Evolutionary conservation across 2,888 invertebrate genomes (phyloP), one percentile per base, ranked within the genome.

Genomic region (Eupithecia exiguata): DNA sequence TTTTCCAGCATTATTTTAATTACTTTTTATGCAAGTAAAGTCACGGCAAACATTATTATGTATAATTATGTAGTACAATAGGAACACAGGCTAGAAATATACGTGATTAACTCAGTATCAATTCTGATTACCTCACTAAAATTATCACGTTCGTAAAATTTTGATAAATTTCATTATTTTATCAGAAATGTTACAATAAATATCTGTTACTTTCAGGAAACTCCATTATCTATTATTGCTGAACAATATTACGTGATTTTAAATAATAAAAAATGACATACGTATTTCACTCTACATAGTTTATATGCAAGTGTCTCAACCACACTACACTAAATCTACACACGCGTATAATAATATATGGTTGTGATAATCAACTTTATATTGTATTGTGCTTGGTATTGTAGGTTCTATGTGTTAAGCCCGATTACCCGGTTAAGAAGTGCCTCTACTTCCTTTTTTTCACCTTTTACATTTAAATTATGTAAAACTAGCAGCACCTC

Each of bases 121-220:
- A 49, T 58, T 58, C 16, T 61, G 70, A 72, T 77, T 68, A 75
- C 69, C 46, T 73, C 53, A 68, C 66, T 49, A 49, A 72, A 76
- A 70, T n/a, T 66, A 61, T 77, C 80, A 80, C 80, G 77, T 77
- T 69, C 70, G 73, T 46, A 69, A n/a, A 72, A 63, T 77, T 72
- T 30, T 74, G 30, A 35, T 38, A 49, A 43, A 63, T 78, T 76
- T 76, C 76, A 75, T 78, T 73, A 75, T 21, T 25, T 66, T 49
- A 10, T 75, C 67, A 72, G 66, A 69, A 69, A 62, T 75, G 63
- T 53, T 63, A 25, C 58, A 58, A 25, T 58, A 25, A 58, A 25
- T 58, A 25, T 25, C 25, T 25, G 53, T 14, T 58, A 14, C 12
- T 25, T 58, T 58, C 58, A 58, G 58, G 25, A n/a, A 58, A 21